Base-by-base conservation (phyloP, 2,113 vertebrate genomes). In the Ammodytes marinus region DNA sequence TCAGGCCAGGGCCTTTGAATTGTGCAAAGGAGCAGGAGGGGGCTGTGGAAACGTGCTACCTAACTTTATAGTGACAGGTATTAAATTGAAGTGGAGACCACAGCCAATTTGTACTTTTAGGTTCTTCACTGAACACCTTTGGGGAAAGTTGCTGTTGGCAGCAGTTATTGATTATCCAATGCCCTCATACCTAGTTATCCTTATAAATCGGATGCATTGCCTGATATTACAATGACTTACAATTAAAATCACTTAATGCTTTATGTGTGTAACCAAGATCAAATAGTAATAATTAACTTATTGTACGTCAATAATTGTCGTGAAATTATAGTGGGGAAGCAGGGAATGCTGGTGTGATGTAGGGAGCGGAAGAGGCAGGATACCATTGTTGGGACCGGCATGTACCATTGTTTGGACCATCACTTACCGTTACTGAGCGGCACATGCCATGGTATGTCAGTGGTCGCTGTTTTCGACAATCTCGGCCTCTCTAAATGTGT, bases 1-100 rank as follows among this genome's bases (percentile, higher is more conserved):
- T 73, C 50, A 67, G 7, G 46, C 27, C 39, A 76, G 72, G 27
- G 54, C 60, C 8, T 50, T 43, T 71, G 39, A 37, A 37, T 66
- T 73, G 42, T 65, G 65, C 65, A 8, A 77, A 19, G 5, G 57
- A 53, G 42, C 13, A 7, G 40, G 42, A 27, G 17, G 35, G 19
- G 4, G 35, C 55, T 74, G 37, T 49, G 11, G 17, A 19, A 58
- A 59, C n/a, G 39, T 70, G 19, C 19, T 15, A 0, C 47, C 55
- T 7, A 40, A 5, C 0, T 70, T 55, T 59, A 43, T 14, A 46
- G 19, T 42, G 45, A 46, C 53, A 64, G 46, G 3, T 42, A 57
- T 42, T 10, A 27, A 27, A 52, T n/a, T n/a, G 15, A 76, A 64
- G 14, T 11, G 50, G 49, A 63, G 27, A 57, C 27, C 35, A 59